These are phyloP conservation scores for Dendrophyllia cribrosa DNA, from an alignment of 64 coral and sea anemone genomes.

Conservation along the genomic window DNA sequence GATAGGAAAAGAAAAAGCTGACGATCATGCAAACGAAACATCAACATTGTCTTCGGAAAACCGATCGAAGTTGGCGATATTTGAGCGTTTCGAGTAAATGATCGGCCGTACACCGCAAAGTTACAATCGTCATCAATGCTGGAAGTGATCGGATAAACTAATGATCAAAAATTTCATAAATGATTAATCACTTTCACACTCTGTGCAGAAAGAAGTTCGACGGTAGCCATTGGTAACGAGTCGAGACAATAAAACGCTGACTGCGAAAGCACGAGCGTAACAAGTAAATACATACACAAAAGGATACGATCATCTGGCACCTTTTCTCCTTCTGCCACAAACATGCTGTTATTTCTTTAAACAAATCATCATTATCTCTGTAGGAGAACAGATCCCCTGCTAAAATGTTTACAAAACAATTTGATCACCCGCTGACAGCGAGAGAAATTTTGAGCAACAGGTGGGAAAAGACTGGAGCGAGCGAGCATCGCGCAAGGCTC, in stretches of 20 bases:
- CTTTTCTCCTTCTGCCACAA: conserved; percentile 76
- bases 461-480: conserved; percentile 23
- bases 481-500: background rate
- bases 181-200: background rate
- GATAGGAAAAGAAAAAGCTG: too few relatives aligned
- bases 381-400: background rate
- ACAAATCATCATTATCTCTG: conserved; percentile 17
- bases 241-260: background rate
- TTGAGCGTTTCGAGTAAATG: too few relatives aligned
- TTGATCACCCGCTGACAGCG: background rate
- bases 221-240: conserved; percentile 28
- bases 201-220: background rate
- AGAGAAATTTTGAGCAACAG: background rate
- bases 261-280: background rate
- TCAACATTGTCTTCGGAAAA: too few relatives aligned
- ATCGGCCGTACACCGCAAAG: too few relatives aligned
- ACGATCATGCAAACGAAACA: too few relatives aligned
- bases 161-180: background rate
- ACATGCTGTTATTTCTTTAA: conserved; percentile 33
- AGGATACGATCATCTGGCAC: conserved; percentile 72
- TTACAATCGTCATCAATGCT: too few relatives aligned
- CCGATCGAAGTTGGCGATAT: too few relatives aligned
- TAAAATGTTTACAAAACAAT: conserved; percentile 21
- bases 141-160: too few relatives aligned
- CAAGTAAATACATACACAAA: background rate